Conservation (phyloP, 1,140 invertebrate species). For the Dendrolimus punctatus region DNA sequence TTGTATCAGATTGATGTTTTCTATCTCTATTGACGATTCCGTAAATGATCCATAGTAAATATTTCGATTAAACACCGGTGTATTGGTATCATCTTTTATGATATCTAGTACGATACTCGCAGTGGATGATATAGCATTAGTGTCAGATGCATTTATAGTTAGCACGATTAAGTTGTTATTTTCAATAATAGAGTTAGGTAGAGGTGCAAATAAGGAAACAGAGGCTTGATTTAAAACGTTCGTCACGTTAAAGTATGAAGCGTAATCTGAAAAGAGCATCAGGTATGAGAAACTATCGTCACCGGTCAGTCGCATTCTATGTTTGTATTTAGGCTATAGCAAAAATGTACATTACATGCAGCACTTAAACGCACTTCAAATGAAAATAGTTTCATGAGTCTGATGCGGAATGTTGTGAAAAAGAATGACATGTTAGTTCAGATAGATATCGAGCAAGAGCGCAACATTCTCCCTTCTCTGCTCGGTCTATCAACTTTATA, state of each 20-base stretch:
- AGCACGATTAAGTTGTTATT: conserved; percentile 34
- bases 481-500: too few relatives aligned
- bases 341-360: neutral
- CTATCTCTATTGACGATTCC: conserved; percentile 18
- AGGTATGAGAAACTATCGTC: conserved; percentile 6
- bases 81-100: conserved; percentile 35
- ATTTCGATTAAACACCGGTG: conserved; percentile 38
- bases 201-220: conserved; percentile 13
- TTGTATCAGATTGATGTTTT: conserved; percentile 33
- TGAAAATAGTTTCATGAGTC: neutral
- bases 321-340: conserved; percentile 3
- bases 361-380: neutral
- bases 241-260: conserved; percentile 18
- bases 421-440: too few relatives aligned
- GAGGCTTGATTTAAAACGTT: conserved; percentile 20
- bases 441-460: too few relatives aligned
- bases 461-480: too few relatives aligned
- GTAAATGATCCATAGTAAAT: conserved; percentile 32
- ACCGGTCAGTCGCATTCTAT: conserved; percentile 7
- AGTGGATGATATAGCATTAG: conserved; percentile 24
- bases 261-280: conserved; percentile 24
- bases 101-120: conserved; percentile 34
- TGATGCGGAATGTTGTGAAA: neutral
- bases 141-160: conserved; percentile 25
- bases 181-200: conserved; percentile 23